Evolutionary conservation across 2,113 vertebrate genomes (phyloP).

Genomic region (Todiramphus chloris): DNA sequence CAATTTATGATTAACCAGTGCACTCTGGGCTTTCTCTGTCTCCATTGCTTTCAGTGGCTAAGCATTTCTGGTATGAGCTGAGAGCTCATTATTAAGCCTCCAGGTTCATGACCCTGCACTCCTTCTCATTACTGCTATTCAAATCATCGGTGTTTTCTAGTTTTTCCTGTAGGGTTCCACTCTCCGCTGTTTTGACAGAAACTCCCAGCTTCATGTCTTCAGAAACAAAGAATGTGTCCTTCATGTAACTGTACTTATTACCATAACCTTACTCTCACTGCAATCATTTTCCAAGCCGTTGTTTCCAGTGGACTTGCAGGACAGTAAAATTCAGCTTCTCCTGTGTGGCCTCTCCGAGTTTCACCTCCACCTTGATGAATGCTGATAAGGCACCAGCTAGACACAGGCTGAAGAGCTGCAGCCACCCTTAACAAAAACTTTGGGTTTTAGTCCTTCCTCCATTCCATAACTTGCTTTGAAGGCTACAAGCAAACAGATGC

Average conservation of each 20-base stretch:
- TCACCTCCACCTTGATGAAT: neutral
- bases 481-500: neutral
- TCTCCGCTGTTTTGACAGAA: neutral
- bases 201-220: neutral
- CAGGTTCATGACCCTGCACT: neutral
- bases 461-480: neutral
- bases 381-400: fast-evolving
- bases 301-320: neutral
- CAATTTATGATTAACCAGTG: neutral
- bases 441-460: neutral
- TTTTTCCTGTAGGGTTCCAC: neutral
- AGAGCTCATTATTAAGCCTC: neutral
- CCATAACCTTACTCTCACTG: neutral
- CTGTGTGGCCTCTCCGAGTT: neutral
- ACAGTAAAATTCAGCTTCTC: neutral
- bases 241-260: neutral
- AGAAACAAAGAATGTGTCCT: conserved; percentile 22
- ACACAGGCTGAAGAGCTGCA: neutral
- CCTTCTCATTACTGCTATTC: neutral
- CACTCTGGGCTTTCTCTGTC: neutral
- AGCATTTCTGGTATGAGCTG: neutral
- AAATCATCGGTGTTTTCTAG: neutral
- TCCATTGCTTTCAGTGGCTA: neutral
- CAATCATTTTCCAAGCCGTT: neutral
- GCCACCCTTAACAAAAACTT: neutral